Evolutionary conservation across 1,140 invertebrate species (phyloP), one percentile per base, ranked within the genome.

Genomic region (Telenomus remus): DNA sequence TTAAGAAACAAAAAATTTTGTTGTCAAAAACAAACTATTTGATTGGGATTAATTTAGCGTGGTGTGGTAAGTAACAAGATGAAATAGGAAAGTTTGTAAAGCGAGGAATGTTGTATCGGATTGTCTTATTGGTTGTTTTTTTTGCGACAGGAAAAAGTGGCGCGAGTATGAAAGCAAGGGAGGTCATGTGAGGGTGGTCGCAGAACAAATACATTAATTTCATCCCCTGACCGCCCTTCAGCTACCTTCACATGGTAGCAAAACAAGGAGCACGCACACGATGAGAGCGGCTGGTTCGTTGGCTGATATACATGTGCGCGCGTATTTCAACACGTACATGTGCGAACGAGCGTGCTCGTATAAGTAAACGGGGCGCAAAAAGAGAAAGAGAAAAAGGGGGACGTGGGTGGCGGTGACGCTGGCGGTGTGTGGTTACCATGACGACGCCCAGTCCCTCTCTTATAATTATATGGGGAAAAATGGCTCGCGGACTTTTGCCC

Each of bases 121-220:
- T 71, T 75, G 76, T 66, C 60, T 78, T 59, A 55, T 64, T 77
- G 63, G 56, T 37, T 63, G 59, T 63, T 42, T 44, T 49, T 55
- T 46, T n/a, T n/a, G n/a, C n/a, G n/a, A n/a, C n/a, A 46, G 16
- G 37, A 55, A 76, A 65, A 55, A 78, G 55, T 55, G 66, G 71
- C 76, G 51, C 64, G 72, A 37, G 63, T 69, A 69, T 66, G 77
- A 72, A 68, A 73, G 63, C 77, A 60, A 65, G 77, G 76, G 74
- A 78, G 78, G 80, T 78, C 81, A 83, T 72, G 81, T 78, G 81
- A 85, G 83, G 83, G 83, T 85, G 80, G 83, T 81, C 82, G 76
- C 83, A 84, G 83, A 84, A 84, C 83, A 84, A 84, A 84, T 84
- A 84, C 83, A 84, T 84, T 84, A 84, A 84, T 84, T 84, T 84